phyloP scores from a whole-genome alignment of 2,888 invertebrate genomes.

The Drosophila vallismaia region DNA sequence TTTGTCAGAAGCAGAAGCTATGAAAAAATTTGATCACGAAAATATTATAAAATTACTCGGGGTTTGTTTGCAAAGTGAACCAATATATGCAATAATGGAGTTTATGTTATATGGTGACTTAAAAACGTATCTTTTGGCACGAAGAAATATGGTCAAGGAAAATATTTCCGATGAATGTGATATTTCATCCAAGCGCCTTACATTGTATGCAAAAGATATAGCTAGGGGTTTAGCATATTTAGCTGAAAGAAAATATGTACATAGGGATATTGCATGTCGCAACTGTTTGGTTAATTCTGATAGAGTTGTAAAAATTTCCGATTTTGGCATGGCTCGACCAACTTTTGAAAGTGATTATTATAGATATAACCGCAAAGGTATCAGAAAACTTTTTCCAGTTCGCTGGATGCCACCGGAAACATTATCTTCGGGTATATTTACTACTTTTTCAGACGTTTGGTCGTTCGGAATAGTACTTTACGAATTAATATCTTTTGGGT shows the following conservation, averaged over 20 bases:
- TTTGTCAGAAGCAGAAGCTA: constrained; percentile 95
- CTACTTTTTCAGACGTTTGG: constrained; percentile 95
- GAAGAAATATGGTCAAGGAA: constrained; percentile 91
- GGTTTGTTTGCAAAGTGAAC: constrained; percentile 93
- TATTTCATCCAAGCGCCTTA: constrained; percentile 91
- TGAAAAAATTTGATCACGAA: constrained; percentile 96
- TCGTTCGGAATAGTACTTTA: constrained; percentile 94
- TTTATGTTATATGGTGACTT: constrained; percentile 97
- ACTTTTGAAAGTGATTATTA: constrained; percentile 95
- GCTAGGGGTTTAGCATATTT: constrained; percentile 94
- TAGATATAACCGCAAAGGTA: constrained; percentile 93
- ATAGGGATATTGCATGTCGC: constrained; percentile 92
- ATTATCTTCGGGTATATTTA: constrained; percentile 91
- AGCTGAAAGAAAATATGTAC: constrained; percentile 93
- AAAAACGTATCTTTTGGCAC: constrained; percentile 93
- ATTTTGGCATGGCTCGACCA: too few species aligned
- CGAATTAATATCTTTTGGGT: constrained; percentile 95
- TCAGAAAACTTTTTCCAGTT: constrained; percentile 88
- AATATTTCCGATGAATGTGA: constrained; percentile 88
- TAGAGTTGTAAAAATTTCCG: too few species aligned
- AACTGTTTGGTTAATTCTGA: constrained; percentile 94
- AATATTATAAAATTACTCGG: constrained; percentile 94
- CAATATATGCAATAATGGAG: constrained; percentile 96
- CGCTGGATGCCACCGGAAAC: constrained; percentile 98
- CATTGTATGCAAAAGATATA: constrained; percentile 94